These are phyloP conservation scores for Drosophila recens DNA, from an alignment of 2,888 invertebrate genomes.

Conservation along the genomic window DNA sequence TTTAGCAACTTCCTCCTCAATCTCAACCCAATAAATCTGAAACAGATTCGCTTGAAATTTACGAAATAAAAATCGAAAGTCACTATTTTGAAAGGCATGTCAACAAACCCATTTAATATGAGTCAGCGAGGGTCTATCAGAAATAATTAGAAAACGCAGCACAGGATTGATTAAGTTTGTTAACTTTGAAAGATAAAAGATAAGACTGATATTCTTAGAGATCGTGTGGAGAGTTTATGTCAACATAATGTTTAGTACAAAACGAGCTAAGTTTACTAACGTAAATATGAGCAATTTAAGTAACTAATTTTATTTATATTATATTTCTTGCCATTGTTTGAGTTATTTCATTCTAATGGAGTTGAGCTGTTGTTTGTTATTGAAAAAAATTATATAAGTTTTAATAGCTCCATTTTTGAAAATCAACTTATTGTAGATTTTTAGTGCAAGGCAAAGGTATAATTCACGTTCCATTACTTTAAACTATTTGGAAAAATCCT, in stretches of 20 bases:
- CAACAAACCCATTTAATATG: background rate
- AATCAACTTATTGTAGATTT: too few species aligned
- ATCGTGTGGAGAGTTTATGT: background rate
- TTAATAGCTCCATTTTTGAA: too few species aligned
- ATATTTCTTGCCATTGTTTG: too few species aligned
- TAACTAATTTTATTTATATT: too few species aligned
- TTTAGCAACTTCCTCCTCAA: conserved; percentile 48
- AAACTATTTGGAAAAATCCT: too few species aligned
- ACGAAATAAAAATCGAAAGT: conserved; percentile 18
- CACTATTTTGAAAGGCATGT: background rate
- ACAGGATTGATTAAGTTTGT: background rate
- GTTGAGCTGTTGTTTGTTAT: too few species aligned
- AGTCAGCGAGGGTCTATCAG: background rate
- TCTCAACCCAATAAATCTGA: conserved; percentile 3
- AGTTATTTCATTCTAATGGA: too few species aligned
- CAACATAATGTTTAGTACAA: background rate
- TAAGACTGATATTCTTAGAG: background rate
- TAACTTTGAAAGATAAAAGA: background rate
- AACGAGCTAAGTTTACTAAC: too few species aligned
- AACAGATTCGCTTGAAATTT: background rate
- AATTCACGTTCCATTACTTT: too few species aligned
- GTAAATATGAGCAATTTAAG: too few species aligned
- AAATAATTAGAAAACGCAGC: background rate
- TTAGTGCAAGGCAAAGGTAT: too few species aligned
- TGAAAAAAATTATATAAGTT: too few species aligned